Percentiles rank a stretch among this genome's conserved stretches.
These are phyloP conservation scores for Exephanes ischioxanthus DNA, from an alignment of 2,888 invertebrate genomes.

Conservation along the genomic window DNA sequence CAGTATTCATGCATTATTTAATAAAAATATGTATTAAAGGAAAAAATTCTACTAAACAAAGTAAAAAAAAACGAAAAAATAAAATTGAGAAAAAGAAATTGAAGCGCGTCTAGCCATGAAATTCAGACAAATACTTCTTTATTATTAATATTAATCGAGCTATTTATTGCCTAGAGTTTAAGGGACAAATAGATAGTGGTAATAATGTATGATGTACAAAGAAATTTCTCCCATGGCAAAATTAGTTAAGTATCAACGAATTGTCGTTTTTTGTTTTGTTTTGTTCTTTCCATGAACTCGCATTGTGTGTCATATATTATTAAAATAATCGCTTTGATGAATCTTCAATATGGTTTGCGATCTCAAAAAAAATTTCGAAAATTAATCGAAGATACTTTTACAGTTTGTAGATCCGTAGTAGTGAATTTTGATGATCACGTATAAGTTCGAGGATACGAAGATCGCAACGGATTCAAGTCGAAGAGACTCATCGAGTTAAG, in stretches of 20 bases:
- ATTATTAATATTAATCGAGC: slow-evolving; percentile 67
- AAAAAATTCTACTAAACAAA: slow-evolving; percentile 25
- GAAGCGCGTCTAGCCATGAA: slow-evolving; percentile 54
- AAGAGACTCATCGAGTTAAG: slow-evolving; percentile 9
- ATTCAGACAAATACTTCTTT: slow-evolving; percentile 60
- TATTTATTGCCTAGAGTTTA: slow-evolving; percentile 75
- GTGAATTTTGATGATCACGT: slow-evolving; percentile 26
- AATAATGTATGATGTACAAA: slow-evolving; percentile 60
- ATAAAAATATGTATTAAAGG: slow-evolving; percentile 41
- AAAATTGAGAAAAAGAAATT: slow-evolving; percentile 23
- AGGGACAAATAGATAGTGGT: slow-evolving; percentile 63
- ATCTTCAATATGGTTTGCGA: neutral
- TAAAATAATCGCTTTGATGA: slow-evolving; percentile 38
- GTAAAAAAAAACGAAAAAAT: slow-evolving; percentile 39
- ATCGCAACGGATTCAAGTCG: neutral
- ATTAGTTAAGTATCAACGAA: slow-evolving; percentile 49
- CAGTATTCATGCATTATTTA: slow-evolving; percentile 71
- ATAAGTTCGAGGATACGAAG: slow-evolving; percentile 6
- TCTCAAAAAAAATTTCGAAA: slow-evolving; percentile 27
- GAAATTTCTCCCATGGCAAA: slow-evolving; percentile 52
- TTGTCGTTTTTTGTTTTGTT: slow-evolving; percentile 32
- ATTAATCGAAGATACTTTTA: neutral
- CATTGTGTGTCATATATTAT: slow-evolving; percentile 61
- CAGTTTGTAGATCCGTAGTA: slow-evolving; percentile 2
- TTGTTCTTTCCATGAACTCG: slow-evolving; percentile 54